These are phyloP conservation scores for Xenopus tropicalis DNA, from an alignment of 2,113 vertebrate species.

Conservation along the genomic window DNA sequence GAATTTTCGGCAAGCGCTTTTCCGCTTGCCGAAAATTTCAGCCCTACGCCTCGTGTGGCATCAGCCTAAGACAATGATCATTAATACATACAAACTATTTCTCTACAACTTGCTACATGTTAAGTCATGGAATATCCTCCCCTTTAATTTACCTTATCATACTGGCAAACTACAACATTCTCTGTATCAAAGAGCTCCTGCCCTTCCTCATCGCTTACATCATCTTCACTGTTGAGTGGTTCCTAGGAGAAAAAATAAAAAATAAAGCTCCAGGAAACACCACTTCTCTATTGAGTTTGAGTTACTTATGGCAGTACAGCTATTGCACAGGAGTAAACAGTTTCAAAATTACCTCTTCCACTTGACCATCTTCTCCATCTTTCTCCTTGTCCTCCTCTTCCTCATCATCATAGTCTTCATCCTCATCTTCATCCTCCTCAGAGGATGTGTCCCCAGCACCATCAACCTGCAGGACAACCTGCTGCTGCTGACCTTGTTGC, in stretches of 20 bases:
- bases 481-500: constrained; percentile 78
- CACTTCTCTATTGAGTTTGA: not conserved
- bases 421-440: constrained; percentile 93
- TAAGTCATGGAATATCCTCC: too few species aligned
- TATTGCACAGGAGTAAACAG: not conserved
- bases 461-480: constrained; percentile 92
- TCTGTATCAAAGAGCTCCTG: constrained; percentile 97
- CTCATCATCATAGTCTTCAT: constrained; percentile 95
- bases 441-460: constrained; percentile 92
- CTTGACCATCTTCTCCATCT: constrained; percentile 93
- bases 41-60: too few species aligned
- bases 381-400: constrained; percentile 97
- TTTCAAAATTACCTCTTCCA: constrained; percentile 82
- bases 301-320: not conserved
- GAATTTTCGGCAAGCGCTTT: too few species aligned
- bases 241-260: constrained; percentile 64
- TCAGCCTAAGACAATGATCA: too few species aligned
- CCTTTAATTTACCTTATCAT: constrained; percentile 89
- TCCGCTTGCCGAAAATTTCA: too few species aligned
- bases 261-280: not conserved
- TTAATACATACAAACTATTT: too few species aligned
- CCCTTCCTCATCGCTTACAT: constrained; percentile 95
- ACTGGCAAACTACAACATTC: constrained; percentile 98
- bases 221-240: constrained; percentile 92
- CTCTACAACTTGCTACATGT: too few species aligned